These are phyloP conservation scores for Merops nubicus DNA, from an alignment of 2,113 vertebrate genomes.

Conservation along the genomic window DNA sequence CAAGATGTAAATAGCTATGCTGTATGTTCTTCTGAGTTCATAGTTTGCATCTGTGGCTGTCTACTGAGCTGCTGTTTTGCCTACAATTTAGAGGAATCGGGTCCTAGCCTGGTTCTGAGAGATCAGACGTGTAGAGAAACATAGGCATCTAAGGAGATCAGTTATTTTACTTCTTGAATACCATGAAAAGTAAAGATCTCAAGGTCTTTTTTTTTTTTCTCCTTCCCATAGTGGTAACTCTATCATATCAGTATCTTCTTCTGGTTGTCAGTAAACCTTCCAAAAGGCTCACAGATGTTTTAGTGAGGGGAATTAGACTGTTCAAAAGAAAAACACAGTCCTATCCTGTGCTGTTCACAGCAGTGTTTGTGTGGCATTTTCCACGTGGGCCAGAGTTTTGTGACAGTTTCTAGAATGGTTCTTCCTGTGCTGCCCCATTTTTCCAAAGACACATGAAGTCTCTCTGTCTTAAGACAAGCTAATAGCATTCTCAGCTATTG, in stretches of 20 bases:
- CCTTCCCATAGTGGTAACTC: not conserved
- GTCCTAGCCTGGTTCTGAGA: not conserved
- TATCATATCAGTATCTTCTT: not conserved
- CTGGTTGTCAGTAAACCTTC: not conserved
- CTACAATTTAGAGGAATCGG: not conserved
- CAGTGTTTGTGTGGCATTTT: not conserved
- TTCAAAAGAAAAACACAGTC: not conserved
- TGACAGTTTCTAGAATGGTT: not conserved
- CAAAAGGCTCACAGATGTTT: not conserved
- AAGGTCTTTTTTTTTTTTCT: not conserved
- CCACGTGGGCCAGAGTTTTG: accelerated
- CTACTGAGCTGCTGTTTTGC: not conserved
- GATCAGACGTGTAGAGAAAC: not conserved
- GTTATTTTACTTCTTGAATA: not conserved
- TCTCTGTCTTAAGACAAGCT: not conserved
- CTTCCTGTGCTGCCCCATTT: not conserved
- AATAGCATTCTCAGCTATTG: not conserved
- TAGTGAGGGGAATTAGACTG: not conserved
- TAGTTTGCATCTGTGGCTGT: not conserved
- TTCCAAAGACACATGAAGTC: not conserved
- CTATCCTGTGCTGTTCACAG: not conserved
- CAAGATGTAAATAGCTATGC: not conserved
- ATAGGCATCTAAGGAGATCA: not conserved
- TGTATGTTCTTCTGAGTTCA: not conserved
- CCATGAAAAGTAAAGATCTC: not conserved